Conservation (phyloP, 2,888 invertebrate species). For the Camptogramma bilineatum region DNA sequence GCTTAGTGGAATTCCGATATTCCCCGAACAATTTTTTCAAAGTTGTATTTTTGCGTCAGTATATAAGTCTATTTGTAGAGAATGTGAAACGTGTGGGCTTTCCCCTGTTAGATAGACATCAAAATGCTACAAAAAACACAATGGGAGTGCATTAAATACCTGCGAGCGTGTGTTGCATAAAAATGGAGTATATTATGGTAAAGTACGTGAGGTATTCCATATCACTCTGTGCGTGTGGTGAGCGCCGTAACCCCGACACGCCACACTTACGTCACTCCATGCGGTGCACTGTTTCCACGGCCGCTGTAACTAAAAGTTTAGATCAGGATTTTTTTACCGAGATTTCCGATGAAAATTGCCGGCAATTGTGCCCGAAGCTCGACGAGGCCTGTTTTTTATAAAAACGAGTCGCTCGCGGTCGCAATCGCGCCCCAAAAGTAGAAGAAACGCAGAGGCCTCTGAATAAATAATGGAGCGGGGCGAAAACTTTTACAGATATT, state of each 20-base stretch:
- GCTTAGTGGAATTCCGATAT: conserved; percentile 29
- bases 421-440: conserved; percentile 57
- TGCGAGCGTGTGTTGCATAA: conserved; percentile 34
- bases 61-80: conserved; percentile 19
- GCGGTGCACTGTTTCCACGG: conserved; percentile 47
- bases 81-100: conserved; percentile 27
- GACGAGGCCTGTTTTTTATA: conserved; percentile 47
- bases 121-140: conserved; percentile 39
- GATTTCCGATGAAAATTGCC: conserved; percentile 55
- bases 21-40: conserved; percentile 21
- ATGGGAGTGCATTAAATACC: conserved; percentile 35
- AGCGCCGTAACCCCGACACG: conserved; percentile 49
- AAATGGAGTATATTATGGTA: conserved; percentile 34
- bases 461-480: conserved; percentile 72
- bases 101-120: conserved; percentile 32
- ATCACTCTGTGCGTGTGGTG: conserved; percentile 39
- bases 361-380: conserved; percentile 53
- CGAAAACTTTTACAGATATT: conserved; percentile 76
- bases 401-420: conserved; percentile 52
- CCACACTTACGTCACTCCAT: conserved; percentile 58
- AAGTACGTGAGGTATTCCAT: conserved; percentile 42
- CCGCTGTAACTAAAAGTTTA: conserved; percentile 39
- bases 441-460: conserved; percentile 67
- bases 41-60: conserved; percentile 24
- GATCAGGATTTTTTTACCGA: conserved; percentile 47